Evolutionary conservation across 2,113 vertebrate genomes (phyloP).

Genomic region (Peromyscus californicus): DNA sequence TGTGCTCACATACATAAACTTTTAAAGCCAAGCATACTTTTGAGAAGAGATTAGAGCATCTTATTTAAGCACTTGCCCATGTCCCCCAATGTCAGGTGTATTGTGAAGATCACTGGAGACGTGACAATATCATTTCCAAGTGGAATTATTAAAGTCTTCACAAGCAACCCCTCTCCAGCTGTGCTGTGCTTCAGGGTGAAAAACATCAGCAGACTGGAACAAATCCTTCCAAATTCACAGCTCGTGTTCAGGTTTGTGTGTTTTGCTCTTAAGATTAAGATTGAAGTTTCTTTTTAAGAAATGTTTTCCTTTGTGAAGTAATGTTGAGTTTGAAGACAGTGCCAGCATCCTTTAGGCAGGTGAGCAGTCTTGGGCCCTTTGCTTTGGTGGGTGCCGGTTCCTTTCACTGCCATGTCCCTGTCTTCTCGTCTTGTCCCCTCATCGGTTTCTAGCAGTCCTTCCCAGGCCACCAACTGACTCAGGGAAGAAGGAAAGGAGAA

Average conservation of each 20-base stretch:
- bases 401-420: slow-evolving; percentile 25
- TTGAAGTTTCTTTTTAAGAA: slow-evolving; percentile 43
- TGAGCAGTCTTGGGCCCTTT: not conserved
- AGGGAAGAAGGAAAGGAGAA: slow-evolving; percentile 60
- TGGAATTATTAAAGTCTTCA: slow-evolving; percentile 98
- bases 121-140: slow-evolving; percentile 98
- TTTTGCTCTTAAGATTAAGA: slow-evolving; percentile 3
- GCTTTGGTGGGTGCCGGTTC: not conserved
- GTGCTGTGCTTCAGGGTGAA: slow-evolving; percentile 96
- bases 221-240: slow-evolving; percentile 97
- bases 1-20: not conserved
- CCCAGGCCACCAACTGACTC: slow-evolving; percentile 53
- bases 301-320: slow-evolving; percentile 39
- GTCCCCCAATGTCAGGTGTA: slow-evolving; percentile 90
- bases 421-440: not conserved
- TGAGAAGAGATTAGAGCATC: slow-evolving; percentile 59
- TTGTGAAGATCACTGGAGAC: slow-evolving; percentile 99
- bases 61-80: slow-evolving; percentile 74
- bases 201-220: slow-evolving; percentile 95
- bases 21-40: slow-evolving; percentile 36
- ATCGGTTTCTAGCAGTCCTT: slow-evolving; percentile 53
- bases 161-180: slow-evolving; percentile 94
- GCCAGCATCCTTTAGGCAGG: not conserved
- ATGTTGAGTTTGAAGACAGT: slow-evolving; percentile 29
- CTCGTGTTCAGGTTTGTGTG: slow-evolving; percentile 94